Evolutionary conservation across 2,888 invertebrate genomes (phyloP), one percentile per base, ranked within the genome.

Genomic region (Isotomurus palustris): DNA sequence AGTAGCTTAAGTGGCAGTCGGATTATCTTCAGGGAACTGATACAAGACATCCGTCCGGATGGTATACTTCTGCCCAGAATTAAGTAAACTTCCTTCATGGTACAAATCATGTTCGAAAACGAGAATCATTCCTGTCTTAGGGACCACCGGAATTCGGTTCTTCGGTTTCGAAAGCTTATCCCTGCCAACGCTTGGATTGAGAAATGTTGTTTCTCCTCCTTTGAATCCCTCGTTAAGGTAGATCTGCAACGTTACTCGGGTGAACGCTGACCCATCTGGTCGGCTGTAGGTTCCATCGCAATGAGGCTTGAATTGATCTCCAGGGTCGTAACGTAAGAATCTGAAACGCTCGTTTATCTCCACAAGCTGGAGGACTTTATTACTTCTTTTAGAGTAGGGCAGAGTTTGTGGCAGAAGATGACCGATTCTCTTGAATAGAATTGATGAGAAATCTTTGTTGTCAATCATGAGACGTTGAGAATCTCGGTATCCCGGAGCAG

Each of bases 41-140:
- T 58, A 63, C 36, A 66, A 29, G 1, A 66, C 58, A 56, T 66
- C 66, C 2, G 63, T 66, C 40, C 66, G 43, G 24, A 61, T 53
- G 10, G 66, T 63, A 25, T 66, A 66, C 28, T 66, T 66, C 27
- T 43, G 28, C 25, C 63, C 66, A 6, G 19, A 27, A 22, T 50
- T 58, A n/a, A 66, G 50, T 10, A 51, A 6, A 10, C 63, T 63
- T 0, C 66, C 66, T 54, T 66, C 66, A 50, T 66, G 66, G 1
- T 45, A 2, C 12, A 66, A 40, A 36, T 58, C 29, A 38, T 66
- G 66, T 47, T 56, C 44, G 55, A 66, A 61, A 3, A 63, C 61
- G 21, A 66, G 44, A 21, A 60, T 58, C 56, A 55, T 55, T 44
- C 65, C 63, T 32, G 56, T 52, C 54, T 61, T 59, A 0, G 63